phyloP scores from a whole-genome alignment of 2,113 vertebrate genomes.

The Murina feae region DNA sequence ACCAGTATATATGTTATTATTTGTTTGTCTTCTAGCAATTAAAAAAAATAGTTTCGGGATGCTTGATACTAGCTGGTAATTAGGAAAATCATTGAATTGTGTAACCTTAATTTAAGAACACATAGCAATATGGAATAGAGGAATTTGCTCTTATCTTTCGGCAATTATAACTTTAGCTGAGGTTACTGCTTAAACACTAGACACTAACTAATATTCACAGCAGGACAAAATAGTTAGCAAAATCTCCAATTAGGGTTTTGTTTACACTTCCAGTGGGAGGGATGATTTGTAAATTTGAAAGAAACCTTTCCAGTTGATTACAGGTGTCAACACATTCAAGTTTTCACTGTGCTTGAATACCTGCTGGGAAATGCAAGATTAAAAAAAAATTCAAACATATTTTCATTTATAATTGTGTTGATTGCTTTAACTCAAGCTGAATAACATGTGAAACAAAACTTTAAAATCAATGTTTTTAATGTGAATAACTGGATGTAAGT shows the following conservation, averaged over 20 bases:
- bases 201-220: constrained; percentile 48
- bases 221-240: constrained; percentile 55
- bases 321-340: constrained; percentile 51
- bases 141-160: constrained; percentile 27
- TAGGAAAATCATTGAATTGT: neutral
- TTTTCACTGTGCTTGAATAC: neutral
- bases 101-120: neutral
- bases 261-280: constrained; percentile 58
- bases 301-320: constrained; percentile 46
- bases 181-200: neutral
- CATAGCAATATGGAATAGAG: neutral
- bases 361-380: constrained; percentile 44
- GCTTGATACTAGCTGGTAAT: neutral
- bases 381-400: constrained; percentile 10
- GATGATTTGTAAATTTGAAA: constrained; percentile 65
- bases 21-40: neutral
- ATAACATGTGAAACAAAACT: neutral
- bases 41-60: neutral
- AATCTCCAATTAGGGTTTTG: constrained; percentile 64
- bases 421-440: neutral
- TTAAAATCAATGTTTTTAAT: neutral
- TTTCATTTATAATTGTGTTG: constrained; percentile 23
- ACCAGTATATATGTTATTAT: neutral
- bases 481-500: neutral
- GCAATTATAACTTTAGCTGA: constrained; percentile 48